Conservation (phyloP, 2,888 invertebrate species). For the Steinernema carpocapsae region DNA sequence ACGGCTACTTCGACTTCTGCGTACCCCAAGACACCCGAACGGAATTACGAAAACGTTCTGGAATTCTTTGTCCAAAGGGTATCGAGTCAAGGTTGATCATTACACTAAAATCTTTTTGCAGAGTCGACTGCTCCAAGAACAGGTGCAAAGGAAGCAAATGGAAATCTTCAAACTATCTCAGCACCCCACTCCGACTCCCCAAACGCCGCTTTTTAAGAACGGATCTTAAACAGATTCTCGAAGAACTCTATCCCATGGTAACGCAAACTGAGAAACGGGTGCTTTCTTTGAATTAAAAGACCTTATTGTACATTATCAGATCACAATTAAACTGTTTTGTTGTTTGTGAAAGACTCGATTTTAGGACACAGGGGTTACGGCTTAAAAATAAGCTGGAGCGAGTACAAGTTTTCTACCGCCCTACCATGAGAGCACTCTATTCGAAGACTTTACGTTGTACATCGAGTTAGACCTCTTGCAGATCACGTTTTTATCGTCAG, state of each 20-base stretch:
- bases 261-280: constrained; percentile 10
- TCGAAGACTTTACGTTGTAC: too few relatives aligned
- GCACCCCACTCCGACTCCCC: too few relatives aligned
- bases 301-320: constrained; percentile 5
- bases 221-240: not conserved
- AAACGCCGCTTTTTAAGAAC: not conserved
- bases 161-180: constrained; percentile 19
- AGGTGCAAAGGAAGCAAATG: constrained; percentile 12
- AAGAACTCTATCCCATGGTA: not conserved
- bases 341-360: too few relatives aligned
- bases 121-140: constrained; percentile 4
- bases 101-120: not conserved
- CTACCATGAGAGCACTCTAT: too few relatives aligned
- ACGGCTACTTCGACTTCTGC: not conserved
- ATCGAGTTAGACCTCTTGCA: too few relatives aligned
- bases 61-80: constrained; percentile 10
- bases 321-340: too few relatives aligned
- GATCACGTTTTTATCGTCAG: too few relatives aligned
- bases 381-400: too few relatives aligned
- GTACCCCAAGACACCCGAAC: not conserved
- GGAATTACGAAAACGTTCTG: constrained; percentile 3
- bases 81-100: not conserved
- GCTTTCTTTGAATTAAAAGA: too few relatives aligned
- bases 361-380: too few relatives aligned
- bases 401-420: too few relatives aligned